A percentile compares a stretch with the other conserved stretches of the same genome.
Conservation (phyloP, 1,140 invertebrate genomes). For the Eufriesea mexicana region DNA sequence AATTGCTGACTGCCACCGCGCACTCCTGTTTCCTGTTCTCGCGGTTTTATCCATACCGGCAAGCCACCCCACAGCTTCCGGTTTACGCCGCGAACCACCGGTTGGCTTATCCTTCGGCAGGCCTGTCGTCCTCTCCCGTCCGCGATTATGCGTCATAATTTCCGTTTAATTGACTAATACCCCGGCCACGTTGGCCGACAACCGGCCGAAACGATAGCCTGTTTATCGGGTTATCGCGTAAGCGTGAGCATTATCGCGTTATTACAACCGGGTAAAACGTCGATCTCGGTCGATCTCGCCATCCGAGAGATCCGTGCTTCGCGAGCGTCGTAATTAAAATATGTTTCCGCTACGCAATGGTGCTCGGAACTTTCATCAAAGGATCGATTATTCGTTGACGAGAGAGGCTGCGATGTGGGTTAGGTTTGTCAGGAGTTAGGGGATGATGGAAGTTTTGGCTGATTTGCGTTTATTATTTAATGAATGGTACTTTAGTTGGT, state of each 20-base stretch:
- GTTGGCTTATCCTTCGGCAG: background rate
- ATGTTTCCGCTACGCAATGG: background rate
- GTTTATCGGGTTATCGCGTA: background rate
- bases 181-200: background rate
- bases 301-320: too few species aligned
- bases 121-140: background rate
- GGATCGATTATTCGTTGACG: background rate
- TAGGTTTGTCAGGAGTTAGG: too few species aligned
- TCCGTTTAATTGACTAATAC: slow-evolving; percentile 31
- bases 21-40: slow-evolving; percentile 11
- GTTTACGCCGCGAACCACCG: background rate
- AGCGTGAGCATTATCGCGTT: slow-evolving; percentile 18
- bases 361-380: background rate
- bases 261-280: background rate
- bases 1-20: slow-evolving; percentile 20
- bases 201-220: slow-evolving; percentile 9
- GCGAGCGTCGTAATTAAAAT: slow-evolving; percentile 19
- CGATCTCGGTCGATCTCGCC: background rate
- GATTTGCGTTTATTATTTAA: background rate
- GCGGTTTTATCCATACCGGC: background rate
- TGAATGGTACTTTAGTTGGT: background rate
- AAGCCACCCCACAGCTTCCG: background rate
- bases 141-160: slow-evolving; percentile 25
- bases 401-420: background rate
- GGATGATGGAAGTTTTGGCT: background rate